Conservation (phyloP, 1,140 invertebrate species). For the Reticulitermes speratus region DNA sequence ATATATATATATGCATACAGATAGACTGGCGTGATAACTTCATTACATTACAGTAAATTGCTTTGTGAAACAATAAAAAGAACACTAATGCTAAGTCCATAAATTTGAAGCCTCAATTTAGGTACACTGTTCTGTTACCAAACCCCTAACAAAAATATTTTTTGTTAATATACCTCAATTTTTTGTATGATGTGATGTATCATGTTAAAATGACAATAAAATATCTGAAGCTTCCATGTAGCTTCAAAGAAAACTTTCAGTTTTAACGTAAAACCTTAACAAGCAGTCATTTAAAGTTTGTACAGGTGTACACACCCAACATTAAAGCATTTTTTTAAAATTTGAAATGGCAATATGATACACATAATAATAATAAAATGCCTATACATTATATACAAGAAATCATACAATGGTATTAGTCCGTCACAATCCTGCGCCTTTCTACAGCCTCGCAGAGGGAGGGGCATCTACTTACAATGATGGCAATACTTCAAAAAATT, state of each 20-base stretch:
- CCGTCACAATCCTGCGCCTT: background rate
- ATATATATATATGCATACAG: slow-evolving; percentile 3
- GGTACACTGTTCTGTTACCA: slow-evolving; percentile 18
- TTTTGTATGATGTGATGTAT: background rate
- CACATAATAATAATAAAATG: slow-evolving; percentile 25
- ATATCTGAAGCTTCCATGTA: background rate
- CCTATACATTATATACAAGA: slow-evolving; percentile 27
- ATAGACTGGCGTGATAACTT: background rate
- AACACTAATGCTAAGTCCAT: background rate
- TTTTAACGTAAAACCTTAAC: slow-evolving; percentile 1
- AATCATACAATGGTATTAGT: slow-evolving; percentile 12
- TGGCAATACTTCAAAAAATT: background rate
- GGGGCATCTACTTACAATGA: background rate
- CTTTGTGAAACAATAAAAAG: background rate
- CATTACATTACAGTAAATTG: background rate
- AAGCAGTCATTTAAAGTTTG: background rate
- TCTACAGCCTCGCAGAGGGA: background rate
- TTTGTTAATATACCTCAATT: background rate
- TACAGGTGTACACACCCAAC: slow-evolving; percentile 7
- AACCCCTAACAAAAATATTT: slow-evolving; percentile 1
- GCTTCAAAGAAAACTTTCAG: background rate
- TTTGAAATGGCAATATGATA: slow-evolving; percentile 17
- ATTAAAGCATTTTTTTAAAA: slow-evolving; percentile 25
- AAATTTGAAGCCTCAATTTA: background rate
- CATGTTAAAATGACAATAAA: background rate